Conservation (phyloP, 2,888 invertebrate species). For the Rotaria socialis region DNA sequence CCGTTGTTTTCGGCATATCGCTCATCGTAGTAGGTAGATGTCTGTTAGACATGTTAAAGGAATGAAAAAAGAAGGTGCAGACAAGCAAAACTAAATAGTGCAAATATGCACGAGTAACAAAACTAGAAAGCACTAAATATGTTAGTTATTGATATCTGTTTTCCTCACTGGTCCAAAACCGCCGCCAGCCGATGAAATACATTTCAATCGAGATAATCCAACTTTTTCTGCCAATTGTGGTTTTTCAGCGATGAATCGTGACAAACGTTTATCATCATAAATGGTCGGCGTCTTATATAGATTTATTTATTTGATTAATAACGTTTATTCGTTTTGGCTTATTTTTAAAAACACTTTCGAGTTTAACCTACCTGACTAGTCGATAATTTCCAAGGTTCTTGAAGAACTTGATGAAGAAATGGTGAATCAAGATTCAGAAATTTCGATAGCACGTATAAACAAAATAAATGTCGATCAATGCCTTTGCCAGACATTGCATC, state of each 20-base stretch:
- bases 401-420: conserved; percentile 84
- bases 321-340: neutral
- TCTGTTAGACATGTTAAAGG: neutral
- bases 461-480: conserved; percentile 93
- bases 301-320: neutral
- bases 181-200: neutral
- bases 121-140: neutral
- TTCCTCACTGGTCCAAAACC: neutral
- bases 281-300: neutral
- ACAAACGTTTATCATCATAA: neutral
- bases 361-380: conserved; percentile 65
- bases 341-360: neutral
- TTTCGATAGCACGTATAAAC: conserved; percentile 93
- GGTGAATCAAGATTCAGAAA: conserved; percentile 92
- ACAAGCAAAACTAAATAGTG: too few species aligned
- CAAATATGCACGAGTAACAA: neutral
- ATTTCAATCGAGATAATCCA: neutral
- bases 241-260: neutral
- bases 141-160: neutral
- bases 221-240: neutral
- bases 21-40: neutral
- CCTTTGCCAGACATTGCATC: conserved; percentile 97
- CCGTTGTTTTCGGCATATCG: neutral
- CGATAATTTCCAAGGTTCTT: conserved; percentile 94
- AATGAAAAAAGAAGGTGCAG: neutral